A percentile compares a stretch with the other conserved stretches of the same genome.
Evolutionary conservation across 1,140 invertebrate genomes (phyloP).

Genomic region (Leptinotarsa texana): DNA sequence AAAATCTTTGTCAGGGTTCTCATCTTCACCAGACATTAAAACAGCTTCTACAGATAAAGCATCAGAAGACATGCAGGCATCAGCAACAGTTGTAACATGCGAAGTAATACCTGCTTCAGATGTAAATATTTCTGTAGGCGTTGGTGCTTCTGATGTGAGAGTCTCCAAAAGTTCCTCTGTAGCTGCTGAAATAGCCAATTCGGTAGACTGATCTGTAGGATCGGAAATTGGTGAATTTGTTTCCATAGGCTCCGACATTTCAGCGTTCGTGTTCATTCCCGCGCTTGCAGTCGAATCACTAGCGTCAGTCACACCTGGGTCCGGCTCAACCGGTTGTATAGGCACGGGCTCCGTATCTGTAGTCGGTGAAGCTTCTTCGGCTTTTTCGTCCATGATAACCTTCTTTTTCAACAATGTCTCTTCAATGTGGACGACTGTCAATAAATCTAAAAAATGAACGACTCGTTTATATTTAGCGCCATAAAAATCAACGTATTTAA

Average conservation of each 20-base stretch:
- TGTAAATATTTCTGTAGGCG: neutral
- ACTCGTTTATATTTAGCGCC: constrained; percentile 44
- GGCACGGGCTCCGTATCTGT: neutral
- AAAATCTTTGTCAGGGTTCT: neutral
- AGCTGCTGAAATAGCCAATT: neutral
- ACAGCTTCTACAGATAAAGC: constrained; percentile 1
- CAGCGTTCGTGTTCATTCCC: neutral
- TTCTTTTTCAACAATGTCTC: neutral
- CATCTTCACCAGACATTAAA: neutral
- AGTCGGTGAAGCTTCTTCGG: neutral
- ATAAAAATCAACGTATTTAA: constrained; percentile 35
- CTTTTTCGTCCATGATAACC: constrained; percentile 20
- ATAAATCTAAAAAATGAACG: constrained; percentile 29
- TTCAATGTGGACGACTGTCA: constrained; percentile 13
- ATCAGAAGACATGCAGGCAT: neutral
- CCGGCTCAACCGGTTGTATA: neutral
- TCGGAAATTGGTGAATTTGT: neutral
- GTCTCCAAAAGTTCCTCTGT: neutral
- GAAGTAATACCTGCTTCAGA: constrained; percentile 10
- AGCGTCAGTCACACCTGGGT: neutral
- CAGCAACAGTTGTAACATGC: neutral
- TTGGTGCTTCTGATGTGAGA: neutral
- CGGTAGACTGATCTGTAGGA: neutral
- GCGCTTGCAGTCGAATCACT: constrained; percentile 5
- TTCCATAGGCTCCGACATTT: neutral